Evolutionary conservation across 2,113 vertebrate genomes (phyloP).

Genomic region (Rallus limicola): DNA sequence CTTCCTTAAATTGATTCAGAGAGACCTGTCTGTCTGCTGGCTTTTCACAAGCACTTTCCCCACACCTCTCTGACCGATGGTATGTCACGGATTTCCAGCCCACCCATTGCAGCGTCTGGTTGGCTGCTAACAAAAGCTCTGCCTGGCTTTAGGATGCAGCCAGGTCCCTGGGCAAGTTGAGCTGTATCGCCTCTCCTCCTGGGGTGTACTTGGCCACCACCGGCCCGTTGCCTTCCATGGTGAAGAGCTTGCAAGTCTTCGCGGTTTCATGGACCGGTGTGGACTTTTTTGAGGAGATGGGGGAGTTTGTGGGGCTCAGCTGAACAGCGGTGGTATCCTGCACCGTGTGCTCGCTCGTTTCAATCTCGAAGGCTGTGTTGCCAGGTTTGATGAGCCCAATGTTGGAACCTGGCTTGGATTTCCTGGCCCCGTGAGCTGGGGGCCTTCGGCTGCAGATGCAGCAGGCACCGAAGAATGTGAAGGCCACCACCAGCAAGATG

Average conservation of each 20-base stretch:
- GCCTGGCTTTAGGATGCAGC: constrained; percentile 47
- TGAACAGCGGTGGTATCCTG: constrained; percentile 94
- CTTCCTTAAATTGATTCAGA: neutral
- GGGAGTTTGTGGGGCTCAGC: constrained; percentile 90
- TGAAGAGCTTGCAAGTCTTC: constrained; percentile 66
- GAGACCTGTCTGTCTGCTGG: neutral
- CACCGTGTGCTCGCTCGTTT: constrained; percentile 92
- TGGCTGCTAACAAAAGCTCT: constrained; percentile 28
- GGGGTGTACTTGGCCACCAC: constrained; percentile 61
- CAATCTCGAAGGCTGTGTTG: constrained; percentile 88
- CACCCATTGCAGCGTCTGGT: neutral
- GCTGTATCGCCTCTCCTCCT: constrained; percentile 60
- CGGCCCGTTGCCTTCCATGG: constrained; percentile 72
- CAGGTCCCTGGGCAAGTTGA: constrained; percentile 77
- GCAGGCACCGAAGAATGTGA: constrained; percentile 88
- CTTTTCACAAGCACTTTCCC: neutral
- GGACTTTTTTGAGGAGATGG: constrained; percentile 81
- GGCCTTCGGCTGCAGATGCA: constrained; percentile 86
- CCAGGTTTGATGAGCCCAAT: constrained; percentile 81
- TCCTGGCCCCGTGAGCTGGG: constrained; percentile 56
- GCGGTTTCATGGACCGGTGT: constrained; percentile 71
- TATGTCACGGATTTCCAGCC: neutral
- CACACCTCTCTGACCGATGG: neutral
- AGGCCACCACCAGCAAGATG: constrained; percentile 84
- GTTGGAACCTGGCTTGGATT: constrained; percentile 71